Conservation (phyloP, 2,888 invertebrate species). For the Lepidocyrtinus sp. region DNA sequence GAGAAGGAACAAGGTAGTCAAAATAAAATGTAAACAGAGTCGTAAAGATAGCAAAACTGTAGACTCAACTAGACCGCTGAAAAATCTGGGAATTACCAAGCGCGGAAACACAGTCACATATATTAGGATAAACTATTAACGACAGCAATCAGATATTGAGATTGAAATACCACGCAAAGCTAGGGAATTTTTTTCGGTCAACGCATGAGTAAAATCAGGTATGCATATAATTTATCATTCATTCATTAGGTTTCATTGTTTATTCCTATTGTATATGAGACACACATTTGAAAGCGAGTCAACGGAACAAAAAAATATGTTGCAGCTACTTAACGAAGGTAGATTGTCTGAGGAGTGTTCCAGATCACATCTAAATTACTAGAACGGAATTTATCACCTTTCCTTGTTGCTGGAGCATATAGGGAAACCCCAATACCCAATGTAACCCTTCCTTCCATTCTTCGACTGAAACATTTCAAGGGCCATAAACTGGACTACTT, state of each 20-base stretch:
- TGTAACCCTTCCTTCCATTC: no score
- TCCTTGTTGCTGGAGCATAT: no score
- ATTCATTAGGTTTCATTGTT: slow-evolving; percentile 3
- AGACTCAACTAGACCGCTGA: not conserved
- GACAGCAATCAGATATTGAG: slow-evolving; percentile 18
- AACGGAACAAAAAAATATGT: no score
- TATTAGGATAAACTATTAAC: not conserved
- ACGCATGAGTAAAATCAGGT: slow-evolving; percentile 42
- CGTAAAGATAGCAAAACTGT: not conserved
- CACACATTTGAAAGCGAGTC: not conserved
- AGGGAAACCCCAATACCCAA: no score
- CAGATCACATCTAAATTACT: slow-evolving; percentile 8
- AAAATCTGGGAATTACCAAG: slow-evolving; percentile 10
- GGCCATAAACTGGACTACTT: no score
- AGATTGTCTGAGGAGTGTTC: no score
- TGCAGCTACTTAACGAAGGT: no score
- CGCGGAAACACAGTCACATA: not conserved
- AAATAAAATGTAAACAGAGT: not conserved
- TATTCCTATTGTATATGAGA: not conserved
- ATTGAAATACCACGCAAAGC: not conserved
- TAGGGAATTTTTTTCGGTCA: not conserved
- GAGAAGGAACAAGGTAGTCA: not conserved
- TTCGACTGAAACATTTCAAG: no score
- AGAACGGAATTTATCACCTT: no score
- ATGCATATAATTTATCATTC: slow-evolving; percentile 37